Conservation (phyloP, 2,797 vertebrate genomes). For the Notoglanidium macrostoma region DNA sequence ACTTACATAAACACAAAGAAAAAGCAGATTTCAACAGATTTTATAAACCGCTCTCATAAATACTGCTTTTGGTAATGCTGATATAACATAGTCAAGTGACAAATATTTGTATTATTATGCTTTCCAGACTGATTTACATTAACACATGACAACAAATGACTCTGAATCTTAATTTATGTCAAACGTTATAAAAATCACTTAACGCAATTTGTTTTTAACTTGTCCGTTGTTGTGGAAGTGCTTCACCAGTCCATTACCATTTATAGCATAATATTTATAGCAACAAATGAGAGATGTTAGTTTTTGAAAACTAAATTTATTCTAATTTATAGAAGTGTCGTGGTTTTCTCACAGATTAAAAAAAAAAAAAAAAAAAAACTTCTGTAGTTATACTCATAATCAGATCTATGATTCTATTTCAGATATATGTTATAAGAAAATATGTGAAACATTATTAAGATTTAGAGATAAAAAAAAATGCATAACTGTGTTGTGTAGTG, state of each 20-base stretch:
- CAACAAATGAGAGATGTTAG: neutral
- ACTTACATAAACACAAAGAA: neutral
- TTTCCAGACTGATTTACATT: neutral
- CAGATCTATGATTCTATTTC: neutral
- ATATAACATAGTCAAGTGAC: neutral
- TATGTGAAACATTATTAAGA: neutral
- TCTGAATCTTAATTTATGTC: neutral
- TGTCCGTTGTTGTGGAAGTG: neutral
- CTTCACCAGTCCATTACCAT: neutral
- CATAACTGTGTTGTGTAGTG: neutral
- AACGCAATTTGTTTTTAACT: neutral
- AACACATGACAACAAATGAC: neutral
- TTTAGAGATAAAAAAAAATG: neutral
- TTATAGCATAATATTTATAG: neutral
- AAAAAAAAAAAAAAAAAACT: neutral
- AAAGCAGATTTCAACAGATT: neutral
- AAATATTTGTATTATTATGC: neutral
- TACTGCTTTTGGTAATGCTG: neutral
- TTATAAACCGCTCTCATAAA: neutral
- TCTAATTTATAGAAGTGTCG: neutral
- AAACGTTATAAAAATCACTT: neutral
- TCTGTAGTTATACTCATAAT: neutral
- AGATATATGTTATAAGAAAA: neutral
- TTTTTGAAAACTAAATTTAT: neutral
- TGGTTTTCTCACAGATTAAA: neutral